These are phyloP conservation scores for Hepsetus odoe DNA, from an alignment of 2,113 vertebrate genomes.

Conservation along the genomic window DNA sequence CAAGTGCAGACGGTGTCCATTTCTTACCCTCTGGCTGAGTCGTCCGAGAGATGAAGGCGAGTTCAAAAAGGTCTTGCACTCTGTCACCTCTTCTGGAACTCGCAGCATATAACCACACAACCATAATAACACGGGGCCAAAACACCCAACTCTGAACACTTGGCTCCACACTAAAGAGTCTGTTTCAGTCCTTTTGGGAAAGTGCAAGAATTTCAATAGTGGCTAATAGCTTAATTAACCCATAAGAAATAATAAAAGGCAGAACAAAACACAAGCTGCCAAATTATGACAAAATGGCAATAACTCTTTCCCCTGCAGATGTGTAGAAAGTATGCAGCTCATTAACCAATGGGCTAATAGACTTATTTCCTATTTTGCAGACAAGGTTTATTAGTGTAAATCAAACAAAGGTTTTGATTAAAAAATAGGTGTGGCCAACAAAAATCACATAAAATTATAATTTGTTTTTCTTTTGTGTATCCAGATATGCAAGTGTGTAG, in stretches of 20 bases:
- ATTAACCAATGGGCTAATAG: constrained; percentile 68
- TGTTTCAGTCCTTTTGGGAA: constrained; percentile 62
- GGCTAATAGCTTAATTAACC: constrained; percentile 79
- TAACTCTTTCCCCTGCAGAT: constrained; percentile 63
- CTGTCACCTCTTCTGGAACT: constrained; percentile 58
- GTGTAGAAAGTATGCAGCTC: constrained; percentile 71
- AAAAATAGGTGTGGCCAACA: constrained; percentile 76
- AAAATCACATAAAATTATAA: constrained; percentile 74
- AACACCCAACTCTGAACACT: constrained; percentile 57
- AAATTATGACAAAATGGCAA: constrained; percentile 76
- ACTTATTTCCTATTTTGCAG: constrained; percentile 75
- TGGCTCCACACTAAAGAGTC: constrained; percentile 70
- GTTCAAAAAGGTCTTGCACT: constrained; percentile 62
- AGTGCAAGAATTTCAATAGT: constrained; percentile 73
- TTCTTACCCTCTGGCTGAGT: constrained; percentile 29
- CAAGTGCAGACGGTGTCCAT: constrained; percentile 29
- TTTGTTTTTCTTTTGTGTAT: constrained; percentile 75
- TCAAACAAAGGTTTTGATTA: constrained; percentile 72
- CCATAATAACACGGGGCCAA: constrained; percentile 54
- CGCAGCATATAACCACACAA: constrained; percentile 59
- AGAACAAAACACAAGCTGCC: constrained; percentile 67
- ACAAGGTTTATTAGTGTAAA: constrained; percentile 70
- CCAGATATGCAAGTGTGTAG: constrained; percentile 72
- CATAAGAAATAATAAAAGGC: constrained; percentile 78
- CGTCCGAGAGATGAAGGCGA: constrained; percentile 55